Evolutionary conservation across 35 echinoderm and acorn worm genomes (phyloP), one percentile per base, ranked within the genome.

Genomic region (Apostichopus parvimensis): DNA sequence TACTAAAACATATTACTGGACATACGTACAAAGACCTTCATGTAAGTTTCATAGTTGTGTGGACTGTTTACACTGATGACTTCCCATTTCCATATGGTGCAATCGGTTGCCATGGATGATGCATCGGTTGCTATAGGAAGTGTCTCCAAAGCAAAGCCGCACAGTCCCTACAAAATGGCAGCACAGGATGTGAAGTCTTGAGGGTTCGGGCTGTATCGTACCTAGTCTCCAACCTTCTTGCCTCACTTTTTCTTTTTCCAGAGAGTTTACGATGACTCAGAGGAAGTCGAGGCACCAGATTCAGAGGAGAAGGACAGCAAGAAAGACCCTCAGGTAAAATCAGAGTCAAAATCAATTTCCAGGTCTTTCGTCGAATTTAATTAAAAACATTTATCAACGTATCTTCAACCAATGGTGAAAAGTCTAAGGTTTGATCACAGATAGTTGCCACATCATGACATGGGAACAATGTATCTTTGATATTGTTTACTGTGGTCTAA

Each of bases 211-310:
- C 70, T 21, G n/a, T 18, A 17, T 73, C n/a, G 11, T 15, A 75
- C 17, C 71, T 75, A 18, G 71, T 22, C 64, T 9, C 34, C 34
- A 45, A 10, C 11, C 64, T 54, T 26, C 55, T 55, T 34, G 54
- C 24, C 34, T 82, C 55, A 56, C 10, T 56, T 22, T 90, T 81
- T 68, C 82, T 90, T 60, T 90, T 66, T 59, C 15, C 88, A 97
- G 95, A 90, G 95, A 91, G 95, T 97, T 53, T 97, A 97, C 83
- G 95, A 97, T 93, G 95, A 97, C 77, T 97, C 95, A 45, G 93
- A 94, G 79, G 95, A 97, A 79, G 88, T 92, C 2, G 93, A 94
- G 55, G 87, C 59, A 85, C 18, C 70, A 59, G 82, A 90, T 54
- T 58, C 77, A 28, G 90, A 95, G 6, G 77, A 83, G 53, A 79